Conservation (phyloP, 2,888 invertebrate species). For the Rhagonycha fulva region DNA sequence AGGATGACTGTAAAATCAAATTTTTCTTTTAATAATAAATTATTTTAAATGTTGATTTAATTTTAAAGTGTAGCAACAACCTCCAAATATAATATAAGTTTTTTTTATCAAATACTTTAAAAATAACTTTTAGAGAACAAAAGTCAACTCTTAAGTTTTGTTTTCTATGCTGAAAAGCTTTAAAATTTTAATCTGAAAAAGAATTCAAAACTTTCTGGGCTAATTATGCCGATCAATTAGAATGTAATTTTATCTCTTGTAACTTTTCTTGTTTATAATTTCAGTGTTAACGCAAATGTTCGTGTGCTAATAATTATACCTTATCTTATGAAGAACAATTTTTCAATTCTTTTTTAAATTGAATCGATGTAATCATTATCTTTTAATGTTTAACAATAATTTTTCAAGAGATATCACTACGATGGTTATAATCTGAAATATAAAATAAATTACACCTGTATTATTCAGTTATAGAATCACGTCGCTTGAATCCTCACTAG, state of each 20-base stretch:
- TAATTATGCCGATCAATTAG: not conserved
- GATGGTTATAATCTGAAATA: no score
- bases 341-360: no score
- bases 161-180: not conserved
- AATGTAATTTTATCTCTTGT: not conserved
- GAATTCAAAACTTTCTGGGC: not conserved
- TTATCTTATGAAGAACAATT: no score
- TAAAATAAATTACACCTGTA: no score
- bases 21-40: not conserved
- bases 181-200: not conserved
- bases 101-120: not conserved
- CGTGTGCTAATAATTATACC: no score
- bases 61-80: not conserved
- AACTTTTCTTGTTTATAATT: not conserved
- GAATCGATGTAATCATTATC: no score
- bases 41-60: not conserved
- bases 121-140: not conserved
- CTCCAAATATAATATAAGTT: not conserved
- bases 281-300: not conserved
- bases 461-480: no score
- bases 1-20: not conserved
- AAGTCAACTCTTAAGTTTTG: not conserved
- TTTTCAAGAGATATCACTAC: no score
- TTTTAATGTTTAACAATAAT: no score
- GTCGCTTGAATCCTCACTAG: no score